Conservation (phyloP, 1,140 invertebrate genomes). For the Maconellicoccus hirsutus region DNA sequence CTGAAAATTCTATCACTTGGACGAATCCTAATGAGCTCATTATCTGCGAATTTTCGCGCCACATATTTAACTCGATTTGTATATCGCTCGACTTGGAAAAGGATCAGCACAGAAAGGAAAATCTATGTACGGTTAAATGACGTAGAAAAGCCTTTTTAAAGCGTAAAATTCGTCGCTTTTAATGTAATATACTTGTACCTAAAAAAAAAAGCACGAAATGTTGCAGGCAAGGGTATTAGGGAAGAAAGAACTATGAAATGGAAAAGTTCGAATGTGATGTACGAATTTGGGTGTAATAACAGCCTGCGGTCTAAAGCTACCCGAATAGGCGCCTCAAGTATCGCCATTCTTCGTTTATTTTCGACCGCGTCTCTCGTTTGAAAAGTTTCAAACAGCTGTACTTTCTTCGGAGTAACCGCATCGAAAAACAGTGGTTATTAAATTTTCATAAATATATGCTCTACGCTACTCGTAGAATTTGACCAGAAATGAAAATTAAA, state of each 20-base stretch:
- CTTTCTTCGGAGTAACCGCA: neutral
- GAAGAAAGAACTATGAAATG: neutral
- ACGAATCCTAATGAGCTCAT: neutral
- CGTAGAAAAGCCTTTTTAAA: neutral
- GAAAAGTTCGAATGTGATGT: conserved; percentile 4
- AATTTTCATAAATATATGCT: neutral
- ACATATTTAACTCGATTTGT: neutral
- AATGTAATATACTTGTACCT: conserved; percentile 5
- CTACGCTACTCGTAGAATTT: too few relatives aligned
- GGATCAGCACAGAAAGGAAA: neutral
- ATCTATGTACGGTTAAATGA: neutral
- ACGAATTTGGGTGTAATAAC: conserved; percentile 3
- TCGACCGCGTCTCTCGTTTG: neutral
- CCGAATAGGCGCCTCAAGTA: conserved; percentile 6
- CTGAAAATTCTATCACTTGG: too few relatives aligned
- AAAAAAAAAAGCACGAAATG: neutral
- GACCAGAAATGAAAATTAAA: too few relatives aligned
- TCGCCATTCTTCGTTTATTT: conserved; percentile 3
- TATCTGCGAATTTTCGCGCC: neutral
- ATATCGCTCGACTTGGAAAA: neutral
- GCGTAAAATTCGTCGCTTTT: neutral
- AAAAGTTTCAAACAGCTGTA: conserved; percentile 7
- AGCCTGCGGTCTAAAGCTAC: neutral
- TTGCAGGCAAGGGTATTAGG: neutral
- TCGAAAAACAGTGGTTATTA: neutral